Evolutionary conservation across 2,888 invertebrate species (phyloP).

Genomic region (Chromoteleia sp.): DNA sequence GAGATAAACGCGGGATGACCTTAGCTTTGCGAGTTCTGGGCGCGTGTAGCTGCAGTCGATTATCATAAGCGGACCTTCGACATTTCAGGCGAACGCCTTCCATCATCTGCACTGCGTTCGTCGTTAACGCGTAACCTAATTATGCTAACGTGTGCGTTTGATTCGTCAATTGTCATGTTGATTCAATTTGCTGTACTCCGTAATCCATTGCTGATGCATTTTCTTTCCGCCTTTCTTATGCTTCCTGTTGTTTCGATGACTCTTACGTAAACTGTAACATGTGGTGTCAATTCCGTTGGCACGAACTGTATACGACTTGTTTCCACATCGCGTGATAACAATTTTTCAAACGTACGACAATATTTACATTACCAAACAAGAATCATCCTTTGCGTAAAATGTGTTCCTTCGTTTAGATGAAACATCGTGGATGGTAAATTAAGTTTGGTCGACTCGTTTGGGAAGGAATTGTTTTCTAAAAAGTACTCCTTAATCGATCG

Average conservation of each 20-base stretch:
- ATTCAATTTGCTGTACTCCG: constrained; percentile 5
- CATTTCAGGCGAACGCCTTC: constrained; percentile 45
- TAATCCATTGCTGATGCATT: not conserved
- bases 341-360: no score
- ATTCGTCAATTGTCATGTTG: constrained; percentile 32
- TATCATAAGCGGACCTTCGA: constrained; percentile 57
- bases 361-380: no score
- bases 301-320: not conserved
- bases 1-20: constrained; percentile 54
- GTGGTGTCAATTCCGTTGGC: not conserved
- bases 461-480: no score
- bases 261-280: not conserved
- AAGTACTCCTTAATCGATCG: no score
- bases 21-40: constrained; percentile 33
- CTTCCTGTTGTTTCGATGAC: not conserved
- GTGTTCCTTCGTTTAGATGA: no score
- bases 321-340: no score
- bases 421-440: no score
- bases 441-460: no score
- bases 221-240: not conserved
- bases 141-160: constrained; percentile 32
- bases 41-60: constrained; percentile 30
- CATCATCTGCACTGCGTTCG: constrained; percentile 16
- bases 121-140: constrained; percentile 35
- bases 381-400: no score